Percentiles rank a stretch among this genome's conserved stretches.
These are phyloP conservation scores for Tanytarsus gracilentus DNA, from an alignment of 2,888 invertebrate genomes.

Conservation along the genomic window DNA sequence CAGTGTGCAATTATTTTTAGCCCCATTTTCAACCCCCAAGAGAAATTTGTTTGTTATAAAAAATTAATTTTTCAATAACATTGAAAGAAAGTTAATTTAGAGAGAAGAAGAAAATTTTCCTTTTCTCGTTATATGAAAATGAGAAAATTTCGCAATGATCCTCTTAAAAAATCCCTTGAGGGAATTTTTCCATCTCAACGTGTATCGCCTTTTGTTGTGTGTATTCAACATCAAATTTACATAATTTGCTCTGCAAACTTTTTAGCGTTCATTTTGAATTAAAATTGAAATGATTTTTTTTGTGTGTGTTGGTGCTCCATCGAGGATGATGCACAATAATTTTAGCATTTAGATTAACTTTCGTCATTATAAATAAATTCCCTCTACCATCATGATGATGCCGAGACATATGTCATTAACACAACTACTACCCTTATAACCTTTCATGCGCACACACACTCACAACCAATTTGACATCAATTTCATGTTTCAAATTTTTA, in stretches of 20 bases:
- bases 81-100: not conserved
- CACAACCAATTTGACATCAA: no score
- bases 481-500: constrained; percentile 7
- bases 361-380: no score
- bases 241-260: constrained; percentile 17
- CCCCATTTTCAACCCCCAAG: constrained; percentile 8
- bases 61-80: constrained; percentile 27
- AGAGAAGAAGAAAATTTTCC: not conserved
- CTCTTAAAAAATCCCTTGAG: constrained; percentile 12
- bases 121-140: not conserved
- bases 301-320: not conserved
- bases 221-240: constrained; percentile 26
- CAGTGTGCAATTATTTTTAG: no score
- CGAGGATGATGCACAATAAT: no score
- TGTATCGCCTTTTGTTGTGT: constrained; percentile 21
- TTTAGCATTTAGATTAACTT: no score
- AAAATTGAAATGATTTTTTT: constrained; percentile 25
- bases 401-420: no score
- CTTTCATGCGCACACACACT: no score
- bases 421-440: no score
- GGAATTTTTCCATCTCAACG: no score
- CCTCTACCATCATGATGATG: no score
- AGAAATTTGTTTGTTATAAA: constrained; percentile 23
- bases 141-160: constrained; percentile 8
- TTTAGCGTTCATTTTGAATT: constrained; percentile 28